Percentiles rank a stretch among this genome's conserved stretches.
These are phyloP conservation scores for Habropoda laboriosa DNA, from an alignment of 1,140 invertebrate species.

Conservation along the genomic window DNA sequence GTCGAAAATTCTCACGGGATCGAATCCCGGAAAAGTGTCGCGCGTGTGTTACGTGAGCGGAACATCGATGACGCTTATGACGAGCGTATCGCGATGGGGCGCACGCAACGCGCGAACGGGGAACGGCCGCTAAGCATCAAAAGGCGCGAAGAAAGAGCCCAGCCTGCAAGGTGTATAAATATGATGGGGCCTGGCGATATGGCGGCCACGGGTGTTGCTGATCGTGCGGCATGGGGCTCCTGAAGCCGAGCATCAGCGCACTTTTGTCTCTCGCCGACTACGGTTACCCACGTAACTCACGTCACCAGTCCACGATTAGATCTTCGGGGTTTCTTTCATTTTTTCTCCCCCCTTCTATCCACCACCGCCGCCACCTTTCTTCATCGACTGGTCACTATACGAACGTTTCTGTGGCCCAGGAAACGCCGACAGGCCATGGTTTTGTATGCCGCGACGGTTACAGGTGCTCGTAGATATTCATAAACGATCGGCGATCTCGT, in stretches of 20 bases:
- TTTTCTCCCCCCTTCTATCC: conserved; percentile 14
- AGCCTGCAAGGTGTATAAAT: conserved; percentile 69
- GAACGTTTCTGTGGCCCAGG: conserved; percentile 8
- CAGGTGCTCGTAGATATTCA: conserved; percentile 41
- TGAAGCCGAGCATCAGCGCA: conserved; percentile 38
- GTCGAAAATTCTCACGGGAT: conserved; percentile 13
- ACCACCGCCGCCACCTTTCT: background rate
- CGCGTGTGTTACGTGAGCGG: conserved; percentile 3
- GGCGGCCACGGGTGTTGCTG: conserved; percentile 60
- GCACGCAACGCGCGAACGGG: conserved; percentile 17
- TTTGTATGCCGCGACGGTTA: conserved; percentile 51
- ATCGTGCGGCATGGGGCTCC: conserved; percentile 57
- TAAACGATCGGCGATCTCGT: conserved; percentile 36
- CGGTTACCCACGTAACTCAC: conserved; percentile 71
- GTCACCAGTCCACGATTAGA: conserved; percentile 70
- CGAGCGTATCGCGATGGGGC: conserved; percentile 10
- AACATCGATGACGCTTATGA: conserved; percentile 39
- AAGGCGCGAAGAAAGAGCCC: conserved; percentile 45
- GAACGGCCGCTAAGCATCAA: conserved; percentile 42
- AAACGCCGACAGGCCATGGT: background rate
- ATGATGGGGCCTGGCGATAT: conserved; percentile 63
- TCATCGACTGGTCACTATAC: too few species aligned
- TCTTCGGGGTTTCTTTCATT: conserved; percentile 61
- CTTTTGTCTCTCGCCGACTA: conserved; percentile 69
- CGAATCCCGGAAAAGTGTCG: conserved; percentile 2